Evolutionary conservation across 2,113 vertebrate genomes (phyloP).

Genomic region (Albula goreensis): DNA sequence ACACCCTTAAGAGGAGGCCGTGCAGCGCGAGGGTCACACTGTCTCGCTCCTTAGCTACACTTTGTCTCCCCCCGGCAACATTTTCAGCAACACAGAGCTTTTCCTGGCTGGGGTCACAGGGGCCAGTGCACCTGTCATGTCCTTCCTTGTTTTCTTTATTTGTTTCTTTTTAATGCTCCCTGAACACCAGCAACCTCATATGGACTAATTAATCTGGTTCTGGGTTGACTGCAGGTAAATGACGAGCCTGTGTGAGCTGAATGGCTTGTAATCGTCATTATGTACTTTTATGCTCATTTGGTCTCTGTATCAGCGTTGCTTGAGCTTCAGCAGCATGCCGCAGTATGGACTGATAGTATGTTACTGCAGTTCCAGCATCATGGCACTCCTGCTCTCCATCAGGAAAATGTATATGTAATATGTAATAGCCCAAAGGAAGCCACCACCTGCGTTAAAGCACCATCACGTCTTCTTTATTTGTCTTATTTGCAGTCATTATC

Average conservation of each 20-base stretch:
- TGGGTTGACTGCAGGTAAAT: no score
- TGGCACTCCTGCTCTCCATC: no score
- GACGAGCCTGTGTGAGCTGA: no score
- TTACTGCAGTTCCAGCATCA: no score
- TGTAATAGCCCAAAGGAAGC: neutral
- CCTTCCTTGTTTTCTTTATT: neutral
- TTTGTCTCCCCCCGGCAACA: constrained; percentile 15
- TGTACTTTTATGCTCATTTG: no score
- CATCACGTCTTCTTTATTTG: no score
- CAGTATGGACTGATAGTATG: no score
- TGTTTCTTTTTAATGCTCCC: constrained; percentile 28
- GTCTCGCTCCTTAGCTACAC: constrained; percentile 24
- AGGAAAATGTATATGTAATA: neutral
- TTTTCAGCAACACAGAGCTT: no score
- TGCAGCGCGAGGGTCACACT: neutral
- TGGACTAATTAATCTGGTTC: neutral
- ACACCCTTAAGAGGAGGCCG: constrained; percentile 43
- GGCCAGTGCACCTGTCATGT: neutral
- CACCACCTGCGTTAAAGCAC: neutral
- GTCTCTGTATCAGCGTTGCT: no score
- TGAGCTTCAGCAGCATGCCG: no score
- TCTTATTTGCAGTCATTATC: no score
- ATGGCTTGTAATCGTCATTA: no score
- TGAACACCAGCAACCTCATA: constrained; percentile 39
- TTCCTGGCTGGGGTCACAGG: constrained; percentile 4